These are phyloP conservation scores for Protosalanx chinensis DNA, from an alignment of 2,797 vertebrate species.

Conservation along the genomic window DNA sequence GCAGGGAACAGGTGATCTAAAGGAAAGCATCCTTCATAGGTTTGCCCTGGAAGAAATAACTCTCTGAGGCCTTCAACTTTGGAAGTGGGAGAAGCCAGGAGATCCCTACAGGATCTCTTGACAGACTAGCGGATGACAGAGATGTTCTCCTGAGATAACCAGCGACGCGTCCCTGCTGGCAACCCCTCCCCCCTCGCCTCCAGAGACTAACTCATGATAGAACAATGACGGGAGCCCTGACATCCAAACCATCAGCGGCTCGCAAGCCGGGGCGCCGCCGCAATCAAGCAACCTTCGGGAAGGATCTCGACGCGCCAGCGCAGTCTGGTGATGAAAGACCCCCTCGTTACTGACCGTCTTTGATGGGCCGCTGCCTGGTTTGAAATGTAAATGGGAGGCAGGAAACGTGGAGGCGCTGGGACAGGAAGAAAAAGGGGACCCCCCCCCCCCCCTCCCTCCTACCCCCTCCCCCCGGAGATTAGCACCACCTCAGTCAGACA, in stretches of 20 bases:
- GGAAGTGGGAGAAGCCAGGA: conserved; percentile 34
- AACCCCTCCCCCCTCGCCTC: conserved; percentile 55
- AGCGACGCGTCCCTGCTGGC: conserved; percentile 62
- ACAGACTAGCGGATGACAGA: conserved; percentile 60
- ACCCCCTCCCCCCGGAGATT: conserved; percentile 10
- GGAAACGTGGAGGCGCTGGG: conserved; percentile 28
- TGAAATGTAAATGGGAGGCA: conserved; percentile 76
- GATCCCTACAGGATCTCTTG: conserved; percentile 50
- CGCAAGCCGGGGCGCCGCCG: background rate
- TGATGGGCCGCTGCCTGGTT: conserved; percentile 73
- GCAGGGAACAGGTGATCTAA: background rate
- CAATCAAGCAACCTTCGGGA: conserved; percentile 63
- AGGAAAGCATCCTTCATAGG: background rate
- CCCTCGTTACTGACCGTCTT: conserved; percentile 72
- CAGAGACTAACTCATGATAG: conserved; percentile 68
- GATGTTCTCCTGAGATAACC: conserved; percentile 63
- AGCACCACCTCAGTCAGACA: conserved; percentile 6
- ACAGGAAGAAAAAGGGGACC: background rate
- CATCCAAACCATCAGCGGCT: background rate
- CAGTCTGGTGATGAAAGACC: conserved; percentile 71
- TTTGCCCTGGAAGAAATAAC: background rate
- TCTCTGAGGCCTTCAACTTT: conserved; percentile 29
- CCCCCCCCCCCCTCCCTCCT: background rate
- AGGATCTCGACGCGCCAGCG: conserved; percentile 51
- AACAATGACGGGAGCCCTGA: conserved; percentile 66